phyloP scores from a whole-genome alignment of 2,888 invertebrate genomes.

The Lamellibrachia satsuma region DNA sequence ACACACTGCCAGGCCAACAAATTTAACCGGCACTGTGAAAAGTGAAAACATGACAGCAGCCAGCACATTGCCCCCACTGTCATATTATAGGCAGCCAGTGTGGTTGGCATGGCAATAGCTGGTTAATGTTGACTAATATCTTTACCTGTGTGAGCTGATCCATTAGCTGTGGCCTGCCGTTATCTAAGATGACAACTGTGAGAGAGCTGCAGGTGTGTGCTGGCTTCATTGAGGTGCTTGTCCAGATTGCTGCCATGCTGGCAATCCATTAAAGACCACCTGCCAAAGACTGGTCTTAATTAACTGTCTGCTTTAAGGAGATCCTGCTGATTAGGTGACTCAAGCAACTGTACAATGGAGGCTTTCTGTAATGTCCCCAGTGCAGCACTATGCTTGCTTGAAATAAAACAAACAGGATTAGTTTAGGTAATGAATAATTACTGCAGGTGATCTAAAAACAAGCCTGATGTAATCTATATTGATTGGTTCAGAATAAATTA shows the following conservation, averaged over 20 bases:
- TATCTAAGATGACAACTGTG: constrained; percentile 5
- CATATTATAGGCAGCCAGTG: not conserved
- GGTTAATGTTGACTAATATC: constrained; percentile 17
- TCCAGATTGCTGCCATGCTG: constrained; percentile 10
- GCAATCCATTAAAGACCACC: constrained; percentile 13
- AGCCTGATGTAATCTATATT: not conserved
- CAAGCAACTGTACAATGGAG: not conserved
- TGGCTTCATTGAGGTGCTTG: constrained; percentile 7
- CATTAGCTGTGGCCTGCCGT: constrained; percentile 2
- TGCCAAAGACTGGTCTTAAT: constrained; percentile 13
- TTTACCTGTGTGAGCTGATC: constrained; percentile 11
- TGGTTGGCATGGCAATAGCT: not conserved
- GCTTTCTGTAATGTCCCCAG: not conserved
- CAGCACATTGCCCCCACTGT: constrained; percentile 13
- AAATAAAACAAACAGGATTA: not conserved
- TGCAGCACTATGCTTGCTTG: not conserved
- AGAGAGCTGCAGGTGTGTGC: constrained; percentile 17
- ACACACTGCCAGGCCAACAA: not conserved
- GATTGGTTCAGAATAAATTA: not conserved
- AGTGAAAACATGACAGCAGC: not conserved
- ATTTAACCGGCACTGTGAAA: not conserved
- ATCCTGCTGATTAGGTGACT: not conserved
- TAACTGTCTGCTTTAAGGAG: constrained; percentile 17
- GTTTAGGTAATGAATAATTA: not conserved
- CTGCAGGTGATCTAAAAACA: not conserved